Conservation (phyloP, 2,113 vertebrate genomes). For the Melierax canorus region DNA sequence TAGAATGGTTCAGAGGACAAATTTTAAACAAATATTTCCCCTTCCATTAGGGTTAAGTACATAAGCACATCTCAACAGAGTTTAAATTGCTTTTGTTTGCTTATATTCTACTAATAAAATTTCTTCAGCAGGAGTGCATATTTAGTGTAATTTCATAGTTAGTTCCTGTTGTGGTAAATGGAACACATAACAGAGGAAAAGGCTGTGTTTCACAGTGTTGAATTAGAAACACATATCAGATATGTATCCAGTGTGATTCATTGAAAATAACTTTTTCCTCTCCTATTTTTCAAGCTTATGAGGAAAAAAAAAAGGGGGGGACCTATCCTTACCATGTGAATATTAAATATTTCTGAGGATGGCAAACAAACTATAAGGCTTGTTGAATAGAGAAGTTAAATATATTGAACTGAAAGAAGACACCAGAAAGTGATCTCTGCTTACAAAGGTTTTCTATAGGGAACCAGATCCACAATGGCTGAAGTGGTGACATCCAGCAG, state of each 20-base stretch:
- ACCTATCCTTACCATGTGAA: not conserved
- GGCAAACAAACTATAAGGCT: not conserved
- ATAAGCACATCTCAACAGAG: conserved; percentile 1
- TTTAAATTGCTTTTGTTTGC: conserved; percentile 45
- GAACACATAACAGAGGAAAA: not conserved
- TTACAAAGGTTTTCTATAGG: not conserved
- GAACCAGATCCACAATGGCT: not conserved
- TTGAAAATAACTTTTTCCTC: not conserved
- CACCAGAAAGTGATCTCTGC: not conserved
- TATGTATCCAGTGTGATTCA: not conserved
- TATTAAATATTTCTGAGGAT: not conserved
- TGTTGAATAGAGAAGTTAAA: not conserved
- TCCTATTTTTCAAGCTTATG: not conserved
- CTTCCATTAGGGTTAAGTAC: conserved; percentile 7
- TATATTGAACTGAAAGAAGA: not conserved
- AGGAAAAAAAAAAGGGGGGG: not conserved
- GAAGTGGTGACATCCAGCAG: not conserved
- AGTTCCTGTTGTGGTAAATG: not conserved
- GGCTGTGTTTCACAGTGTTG: not conserved
- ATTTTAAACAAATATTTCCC: conserved; percentile 28
- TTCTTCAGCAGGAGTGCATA: not conserved
- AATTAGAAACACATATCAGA: not conserved
- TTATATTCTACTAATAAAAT: conserved; percentile 6
- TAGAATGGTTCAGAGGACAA: not conserved
- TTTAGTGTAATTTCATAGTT: not conserved